Conservation (phyloP, 2,113 vertebrate genomes). For the Halcyon malimbica region DNA sequence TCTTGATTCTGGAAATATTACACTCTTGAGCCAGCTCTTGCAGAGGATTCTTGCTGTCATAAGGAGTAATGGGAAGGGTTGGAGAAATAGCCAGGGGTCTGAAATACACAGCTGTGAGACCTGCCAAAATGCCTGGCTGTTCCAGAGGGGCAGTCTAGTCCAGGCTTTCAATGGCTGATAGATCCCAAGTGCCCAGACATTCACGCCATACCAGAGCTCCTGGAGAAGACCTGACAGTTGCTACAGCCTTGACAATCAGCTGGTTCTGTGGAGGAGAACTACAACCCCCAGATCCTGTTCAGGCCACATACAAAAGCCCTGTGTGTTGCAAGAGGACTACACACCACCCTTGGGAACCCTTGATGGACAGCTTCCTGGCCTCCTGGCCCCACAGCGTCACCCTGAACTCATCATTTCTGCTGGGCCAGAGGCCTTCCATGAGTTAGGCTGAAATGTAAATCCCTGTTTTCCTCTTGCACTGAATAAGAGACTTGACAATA, state of each 20-base stretch:
- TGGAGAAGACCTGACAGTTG: not conserved
- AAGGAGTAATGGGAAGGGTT: not conserved
- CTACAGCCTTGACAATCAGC: not conserved
- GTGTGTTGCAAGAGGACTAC: slow-evolving; percentile 26
- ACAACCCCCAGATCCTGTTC: not conserved
- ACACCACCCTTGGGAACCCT: slow-evolving; percentile 20
- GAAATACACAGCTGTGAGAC: not conserved
- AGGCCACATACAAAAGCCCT: not conserved
- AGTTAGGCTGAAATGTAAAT: not conserved
- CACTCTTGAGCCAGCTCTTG: not conserved
- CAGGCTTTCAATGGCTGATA: not conserved
- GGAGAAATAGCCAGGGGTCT: not conserved
- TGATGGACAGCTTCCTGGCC: not conserved
- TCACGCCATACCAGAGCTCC: not conserved
- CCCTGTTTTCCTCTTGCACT: slow-evolving; percentile 26
- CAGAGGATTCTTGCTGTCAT: not conserved
- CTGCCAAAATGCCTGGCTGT: not conserved
- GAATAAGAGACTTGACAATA: slow-evolving; percentile 30
- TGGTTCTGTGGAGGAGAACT: slow-evolving; percentile 7
- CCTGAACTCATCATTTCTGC: not conserved
- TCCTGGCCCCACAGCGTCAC: slow-evolving; percentile 21
- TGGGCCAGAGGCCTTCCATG: slow-evolving; percentile 33
- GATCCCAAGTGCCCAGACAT: not conserved
- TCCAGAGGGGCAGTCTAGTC: not conserved
- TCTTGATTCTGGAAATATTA: not conserved